Evolutionary conservation across 2,113 vertebrate species (phyloP), one percentile per base, ranked within the genome.

Genomic region (Hiodon tergisus): DNA sequence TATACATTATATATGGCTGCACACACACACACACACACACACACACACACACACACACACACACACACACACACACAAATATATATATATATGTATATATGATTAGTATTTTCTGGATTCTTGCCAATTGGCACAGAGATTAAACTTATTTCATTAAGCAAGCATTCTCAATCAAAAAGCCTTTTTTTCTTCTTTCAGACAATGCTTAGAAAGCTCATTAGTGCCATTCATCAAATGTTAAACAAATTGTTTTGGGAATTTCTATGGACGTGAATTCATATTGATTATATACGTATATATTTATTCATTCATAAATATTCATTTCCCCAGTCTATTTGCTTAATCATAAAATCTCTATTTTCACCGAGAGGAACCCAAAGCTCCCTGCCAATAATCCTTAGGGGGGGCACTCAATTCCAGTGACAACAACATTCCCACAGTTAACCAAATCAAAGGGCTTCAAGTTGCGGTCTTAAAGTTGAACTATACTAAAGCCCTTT

Each of bases 381-480:
- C 31, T 53, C 60, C 16, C 10, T 31, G 54, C 71, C 57, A 75
- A n/a, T n/a, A 14, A 47, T 48, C 65, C 63, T 59, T 5, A 48
- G 53, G 54, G 48, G 48, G 70, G 53, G 50, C 52, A 65, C 86
- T 86, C 78, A 83, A 50, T 48, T 13, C 66, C 48, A 71, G 71
- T 82, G 77, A 86, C 76, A 82, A 84, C 78, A 83, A 71, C 80
- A 77, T 78, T 85, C 80, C 77, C 67, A 78, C 77, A 76, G 73
- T 70, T 79, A 81, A 63, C 76, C 78, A 77, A 68, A 69, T 57
- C 51, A 81, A 84, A 76, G 68, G 79, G 69, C 69, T 77, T 76
- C 5, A 14, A 78, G 73, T 78, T 65, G 76, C 67, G 72, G 75
- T 73, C 71, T 80, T 79, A 84, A 79, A 81, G 81, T 78, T 50